These are phyloP conservation scores for Phorcus lineatus DNA, from an alignment of 2,888 invertebrate species.

Conservation along the genomic window DNA sequence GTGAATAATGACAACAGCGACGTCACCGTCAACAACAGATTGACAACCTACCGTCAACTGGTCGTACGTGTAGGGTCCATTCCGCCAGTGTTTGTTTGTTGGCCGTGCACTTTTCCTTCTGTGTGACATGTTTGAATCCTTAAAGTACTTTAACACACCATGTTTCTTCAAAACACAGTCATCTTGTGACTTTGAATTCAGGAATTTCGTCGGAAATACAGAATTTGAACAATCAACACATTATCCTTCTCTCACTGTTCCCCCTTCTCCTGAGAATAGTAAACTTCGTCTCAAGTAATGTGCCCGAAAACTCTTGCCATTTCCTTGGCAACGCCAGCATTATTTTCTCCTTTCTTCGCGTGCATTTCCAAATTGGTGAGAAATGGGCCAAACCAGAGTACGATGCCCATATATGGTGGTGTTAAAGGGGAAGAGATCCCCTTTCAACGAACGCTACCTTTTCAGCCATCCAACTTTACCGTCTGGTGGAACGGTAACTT, in stretches of 20 bases:
- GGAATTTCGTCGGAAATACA: too few relatives aligned
- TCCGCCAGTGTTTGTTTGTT: constrained; percentile 31
- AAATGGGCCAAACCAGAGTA: constrained; percentile 14
- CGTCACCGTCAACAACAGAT: too few relatives aligned
- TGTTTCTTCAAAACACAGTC: neutral
- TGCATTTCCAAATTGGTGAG: constrained; percentile 20
- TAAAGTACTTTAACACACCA: neutral
- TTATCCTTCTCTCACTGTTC: neutral
- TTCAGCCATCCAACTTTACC: neutral
- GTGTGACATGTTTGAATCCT: constrained; percentile 49
- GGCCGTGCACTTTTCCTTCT: constrained; percentile 61
- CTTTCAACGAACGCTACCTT: constrained; percentile 26
- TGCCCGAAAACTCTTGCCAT: constrained; percentile 2
- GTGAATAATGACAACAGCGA: too few relatives aligned
- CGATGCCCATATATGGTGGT: constrained; percentile 47
- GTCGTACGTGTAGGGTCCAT: constrained; percentile 3
- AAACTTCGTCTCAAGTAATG: neutral
- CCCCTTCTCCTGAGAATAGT: neutral
- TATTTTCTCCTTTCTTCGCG: constrained; percentile 11
- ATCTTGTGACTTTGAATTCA: neutral
- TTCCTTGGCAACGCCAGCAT: neutral
- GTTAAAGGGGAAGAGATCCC: constrained; percentile 41
- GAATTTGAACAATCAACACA: neutral
- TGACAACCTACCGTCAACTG: neutral
- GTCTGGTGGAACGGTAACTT: neutral